Evolutionary conservation across 2,113 vertebrate species (phyloP).

Genomic region (Emydocephalus ijimae): DNA sequence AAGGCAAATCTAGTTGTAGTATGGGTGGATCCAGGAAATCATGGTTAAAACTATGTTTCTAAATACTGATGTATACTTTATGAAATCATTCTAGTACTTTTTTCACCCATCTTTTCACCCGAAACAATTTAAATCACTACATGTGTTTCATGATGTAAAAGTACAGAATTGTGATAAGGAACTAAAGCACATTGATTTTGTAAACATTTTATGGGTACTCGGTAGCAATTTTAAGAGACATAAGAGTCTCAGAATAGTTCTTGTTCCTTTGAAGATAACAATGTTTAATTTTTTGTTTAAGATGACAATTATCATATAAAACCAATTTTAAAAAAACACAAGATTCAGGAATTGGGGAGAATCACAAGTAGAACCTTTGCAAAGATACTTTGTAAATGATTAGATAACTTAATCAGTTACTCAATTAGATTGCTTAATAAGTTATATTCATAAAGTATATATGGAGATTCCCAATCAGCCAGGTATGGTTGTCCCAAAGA

Average conservation of each 20-base stretch:
- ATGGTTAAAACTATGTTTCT: slow-evolving; percentile 54
- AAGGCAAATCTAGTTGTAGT: slow-evolving; percentile 57
- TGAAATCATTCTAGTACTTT: slow-evolving; percentile 59
- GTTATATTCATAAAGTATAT: not conserved
- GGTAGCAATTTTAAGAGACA: not conserved
- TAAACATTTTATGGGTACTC: not conserved
- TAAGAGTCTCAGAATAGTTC: not conserved
- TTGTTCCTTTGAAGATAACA: not conserved
- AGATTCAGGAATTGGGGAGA: not conserved
- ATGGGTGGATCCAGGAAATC: slow-evolving; percentile 56
- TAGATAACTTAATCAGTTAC: not conserved
- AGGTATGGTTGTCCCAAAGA: not conserved
- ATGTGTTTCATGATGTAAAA: slow-evolving; percentile 50
- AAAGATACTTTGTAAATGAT: not conserved
- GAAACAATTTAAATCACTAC: slow-evolving; percentile 50
- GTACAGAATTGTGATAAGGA: slow-evolving; percentile 31
- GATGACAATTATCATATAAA: not conserved
- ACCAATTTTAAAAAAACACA: not conserved
- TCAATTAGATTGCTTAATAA: not conserved
- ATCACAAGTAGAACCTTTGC: not conserved
- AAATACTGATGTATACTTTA: slow-evolving; percentile 58
- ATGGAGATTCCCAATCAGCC: not conserved
- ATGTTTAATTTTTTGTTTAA: not conserved
- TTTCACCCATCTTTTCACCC: slow-evolving; percentile 36
- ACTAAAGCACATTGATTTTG: not conserved